phyloP scores from a whole-genome alignment of 2,888 invertebrate species.

The Dasypogon diadema region DNA sequence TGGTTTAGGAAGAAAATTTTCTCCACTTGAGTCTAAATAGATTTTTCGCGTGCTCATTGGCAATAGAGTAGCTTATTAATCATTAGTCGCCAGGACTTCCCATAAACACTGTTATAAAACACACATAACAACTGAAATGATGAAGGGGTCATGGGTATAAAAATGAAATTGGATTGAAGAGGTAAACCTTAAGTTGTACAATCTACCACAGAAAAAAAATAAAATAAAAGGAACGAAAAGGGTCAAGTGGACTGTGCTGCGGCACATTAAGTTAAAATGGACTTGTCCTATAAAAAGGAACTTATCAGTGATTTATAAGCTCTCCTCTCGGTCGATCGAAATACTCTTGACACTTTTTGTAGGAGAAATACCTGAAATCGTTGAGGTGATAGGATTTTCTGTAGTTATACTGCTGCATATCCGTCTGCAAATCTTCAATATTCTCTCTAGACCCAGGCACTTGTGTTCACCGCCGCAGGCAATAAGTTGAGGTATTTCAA shows the following conservation, averaged over 20 bases:
- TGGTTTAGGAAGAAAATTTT: constrained; percentile 33
- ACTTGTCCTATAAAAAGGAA: neutral
- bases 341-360: neutral
- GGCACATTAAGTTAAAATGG: constrained; percentile 11
- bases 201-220: no score
- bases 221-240: no score
- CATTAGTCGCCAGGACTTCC: constrained; percentile 40
- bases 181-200: constrained; percentile 4
- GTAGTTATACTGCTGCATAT: no score
- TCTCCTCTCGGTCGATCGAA: neutral
- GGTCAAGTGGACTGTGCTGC: constrained; percentile 1
- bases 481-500: constrained; percentile 6
- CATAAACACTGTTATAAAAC: constrained; percentile 39
- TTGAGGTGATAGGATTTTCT: no score
- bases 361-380: no score
- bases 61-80: constrained; percentile 45
- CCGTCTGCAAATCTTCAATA: no score
- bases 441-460: no score
- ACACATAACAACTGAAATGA: constrained; percentile 10
- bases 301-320: constrained; percentile 29
- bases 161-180: constrained; percentile 27
- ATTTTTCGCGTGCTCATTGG: constrained; percentile 46
- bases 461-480: neutral
- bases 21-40: constrained; percentile 42
- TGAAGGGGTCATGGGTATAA: constrained; percentile 35